Base-by-base conservation (phyloP, 2,888 invertebrate species). In the Drosophila seclusa region DNA sequence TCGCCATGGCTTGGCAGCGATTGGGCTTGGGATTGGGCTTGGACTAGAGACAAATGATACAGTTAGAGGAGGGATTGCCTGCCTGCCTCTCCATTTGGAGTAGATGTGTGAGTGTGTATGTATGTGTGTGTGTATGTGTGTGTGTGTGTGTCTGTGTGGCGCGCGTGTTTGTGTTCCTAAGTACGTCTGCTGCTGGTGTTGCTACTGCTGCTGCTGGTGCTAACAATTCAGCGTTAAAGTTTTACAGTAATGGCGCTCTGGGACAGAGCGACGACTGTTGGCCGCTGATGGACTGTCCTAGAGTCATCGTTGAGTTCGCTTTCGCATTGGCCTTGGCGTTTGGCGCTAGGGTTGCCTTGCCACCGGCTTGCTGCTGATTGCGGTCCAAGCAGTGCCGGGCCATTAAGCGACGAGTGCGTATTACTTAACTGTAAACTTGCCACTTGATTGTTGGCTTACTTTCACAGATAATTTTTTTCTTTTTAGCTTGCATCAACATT, bases 191-290 rank as follows among this genome's bases (percentile, higher is more conserved):
- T 72, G 67, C 62, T 73, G 68, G 73, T 69, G 71, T 74, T 68
- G 68, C 57, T 68, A 80, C 83, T 70, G 77, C 67, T 69, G 63
- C 68, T 68, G 73, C 76, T 67, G 75, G 60, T 71, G 83, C 76
- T 73, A 71, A 83, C 86, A 88, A 83, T 80, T 80, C 88, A 83
- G 89, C 83, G 88, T 78, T 87, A 86, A 86, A 86, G 89, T 86
- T 85, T 87, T 86, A 88, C 83, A 89, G 89, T 89, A 86, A 86
- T 87, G 85, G 89, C 76, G 89, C 83, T 82, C 76, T 76, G 85
- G 89, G 85, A 86, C 78, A 73, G 40, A 68, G 82, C 68, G 71
- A 65, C 55, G 63, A 4, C 60, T 64, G 80, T 52, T 60, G 60
- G 68, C 81, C 54, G 50, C 82, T 84, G 84, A 84, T 89, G 84